Percentiles rank a stretch among this genome's conserved stretches.
phyloP scores from a whole-genome alignment of 1,140 invertebrate species.

The Aleiodes sp. region DNA sequence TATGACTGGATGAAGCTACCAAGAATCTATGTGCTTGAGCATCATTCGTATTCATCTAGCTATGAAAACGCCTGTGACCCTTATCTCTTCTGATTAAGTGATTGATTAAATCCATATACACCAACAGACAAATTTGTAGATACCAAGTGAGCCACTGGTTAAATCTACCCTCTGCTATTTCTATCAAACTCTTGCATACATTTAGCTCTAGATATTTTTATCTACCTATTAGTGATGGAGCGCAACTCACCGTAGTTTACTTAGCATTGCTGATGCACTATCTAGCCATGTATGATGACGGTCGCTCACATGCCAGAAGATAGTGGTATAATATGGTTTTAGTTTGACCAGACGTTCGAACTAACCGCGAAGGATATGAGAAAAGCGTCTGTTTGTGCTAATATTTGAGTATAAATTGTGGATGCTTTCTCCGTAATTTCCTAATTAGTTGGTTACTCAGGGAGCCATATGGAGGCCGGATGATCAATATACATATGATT shows the following conservation, averaged over 20 bases:
- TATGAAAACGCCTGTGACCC: neutral
- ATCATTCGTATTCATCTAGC: constrained; percentile 6
- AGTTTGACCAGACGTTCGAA: constrained; percentile 20
- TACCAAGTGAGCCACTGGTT: neutral
- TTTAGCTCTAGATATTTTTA: neutral
- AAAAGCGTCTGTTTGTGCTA: constrained; percentile 25
- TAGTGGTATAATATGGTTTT: neutral
- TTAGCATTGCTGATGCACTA: constrained; percentile 64
- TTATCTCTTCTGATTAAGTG: neutral
- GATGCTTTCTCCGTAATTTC: constrained; percentile 36
- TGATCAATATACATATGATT: neutral
- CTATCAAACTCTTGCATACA: neutral
- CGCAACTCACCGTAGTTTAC: constrained; percentile 54
- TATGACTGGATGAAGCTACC: neutral
- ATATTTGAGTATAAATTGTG: constrained; percentile 37
- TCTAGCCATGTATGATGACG: constrained; percentile 37
- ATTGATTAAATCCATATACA: constrained; percentile 7
- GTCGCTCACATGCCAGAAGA: constrained; percentile 5
- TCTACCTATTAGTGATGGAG: constrained; percentile 28
- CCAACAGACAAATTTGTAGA: neutral
- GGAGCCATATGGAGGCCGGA: no score
- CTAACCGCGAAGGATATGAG: constrained; percentile 35
- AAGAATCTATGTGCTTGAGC: neutral
- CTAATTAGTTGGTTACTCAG: constrained; percentile 46
- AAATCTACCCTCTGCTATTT: constrained; percentile 6